Evolutionary conservation across 1,140 invertebrate genomes (phyloP).

Genomic region (Plectus sambesii): DNA sequence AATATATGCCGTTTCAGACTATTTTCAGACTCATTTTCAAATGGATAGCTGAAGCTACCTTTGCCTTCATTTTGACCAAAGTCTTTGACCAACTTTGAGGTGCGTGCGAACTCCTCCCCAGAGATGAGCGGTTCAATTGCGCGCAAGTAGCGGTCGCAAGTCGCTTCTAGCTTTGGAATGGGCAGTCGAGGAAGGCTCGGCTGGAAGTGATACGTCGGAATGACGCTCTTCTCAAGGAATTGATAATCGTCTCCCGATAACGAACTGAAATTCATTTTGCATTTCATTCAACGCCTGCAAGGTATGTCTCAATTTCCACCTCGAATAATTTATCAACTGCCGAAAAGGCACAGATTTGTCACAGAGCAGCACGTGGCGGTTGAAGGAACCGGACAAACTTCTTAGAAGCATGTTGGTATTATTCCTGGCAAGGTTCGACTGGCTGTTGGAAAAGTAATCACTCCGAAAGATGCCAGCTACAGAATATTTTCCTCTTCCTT

Average conservation of each 20-base stretch:
- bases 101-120: conserved; percentile 49
- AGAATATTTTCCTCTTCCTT: no score
- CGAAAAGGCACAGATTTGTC: no score
- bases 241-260: conserved; percentile 48
- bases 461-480: no score
- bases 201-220: conserved; percentile 85
- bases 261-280: background rate
- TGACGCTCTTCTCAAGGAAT: conserved; percentile 62
- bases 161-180: conserved; percentile 72
- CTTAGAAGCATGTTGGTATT: no score
- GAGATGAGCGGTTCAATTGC: conserved; percentile 65
- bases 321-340: no score
- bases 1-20: background rate
- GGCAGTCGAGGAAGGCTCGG: conserved; percentile 75
- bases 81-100: conserved; percentile 55
- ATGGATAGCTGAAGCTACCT: conserved; percentile 42
- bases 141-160: conserved; percentile 69
- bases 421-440: no score
- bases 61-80: conserved; percentile 61
- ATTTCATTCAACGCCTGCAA: no score
- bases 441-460: no score
- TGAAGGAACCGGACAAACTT: no score
- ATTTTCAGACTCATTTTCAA: background rate
- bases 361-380: no score
- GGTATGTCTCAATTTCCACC: no score